Base-by-base conservation (phyloP, 2,888 invertebrate species). In the Mellilla xanthometata region DNA sequence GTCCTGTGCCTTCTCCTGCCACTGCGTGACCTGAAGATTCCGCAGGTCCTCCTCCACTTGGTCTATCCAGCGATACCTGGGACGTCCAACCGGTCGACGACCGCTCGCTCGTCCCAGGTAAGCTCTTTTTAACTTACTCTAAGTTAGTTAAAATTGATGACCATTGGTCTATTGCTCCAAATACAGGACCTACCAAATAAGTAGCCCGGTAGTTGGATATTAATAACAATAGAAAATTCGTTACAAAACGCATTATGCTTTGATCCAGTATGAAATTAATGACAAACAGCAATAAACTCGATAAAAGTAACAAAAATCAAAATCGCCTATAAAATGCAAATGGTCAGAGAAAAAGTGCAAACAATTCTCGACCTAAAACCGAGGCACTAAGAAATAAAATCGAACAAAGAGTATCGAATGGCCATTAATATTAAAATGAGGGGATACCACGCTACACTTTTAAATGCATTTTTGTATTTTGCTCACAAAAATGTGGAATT, bases 381-480 rank as follows among this genome's bases (percentile, higher is more conserved):
- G 45, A 41, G 28, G 28, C 12, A 38, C 47, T 64, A 57, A 36
- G 46, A 69, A 52, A 58, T 56, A 65, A 44, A 66, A 58, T 72
- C 45, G 57, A 12, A 23, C 5, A 19, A 26, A 41, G 43, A 51
- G 52, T 40, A 52, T 56, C 34, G 26, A 27, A 44, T 67, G 74
- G 70, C 77, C 75, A 84, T 81, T 76, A 68, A 76, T 81, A 87
- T 85, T 83, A 68, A 83, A 86, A 84, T 83, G 68, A 85, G 78
- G 85, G 85, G 82, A 80, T 70, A 69, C 58, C 68, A 65, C 72
- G 85, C 71, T 85, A 80, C 79, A 86, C 69, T 88, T 87, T 19
- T 86, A 87, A 87, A 83, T 85, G 82, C 78, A 77, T 82, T 85
- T 85, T 77, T 77, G 74, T 76, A 75, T 77, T 81, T 81, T 75